Evolutionary conservation across 2,113 vertebrate species (phyloP).

Genomic region (Chaetops frenatus): DNA sequence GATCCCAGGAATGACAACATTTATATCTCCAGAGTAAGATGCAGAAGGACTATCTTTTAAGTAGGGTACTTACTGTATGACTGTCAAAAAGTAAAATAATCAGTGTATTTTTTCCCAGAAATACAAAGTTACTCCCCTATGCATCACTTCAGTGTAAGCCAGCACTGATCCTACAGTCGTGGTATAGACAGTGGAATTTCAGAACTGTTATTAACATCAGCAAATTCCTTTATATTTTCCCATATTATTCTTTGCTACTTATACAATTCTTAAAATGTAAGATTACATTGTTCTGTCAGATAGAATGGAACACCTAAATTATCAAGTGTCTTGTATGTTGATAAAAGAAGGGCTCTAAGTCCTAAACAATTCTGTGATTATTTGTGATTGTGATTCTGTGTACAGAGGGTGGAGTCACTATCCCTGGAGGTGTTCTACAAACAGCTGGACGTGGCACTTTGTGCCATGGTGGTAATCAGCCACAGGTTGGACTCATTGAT

Average conservation of each 20-base stretch:
- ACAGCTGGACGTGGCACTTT: rapidly evolving
- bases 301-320: rapidly evolving
- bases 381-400: too few species aligned
- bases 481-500: neutral
- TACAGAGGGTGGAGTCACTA: neutral
- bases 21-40: neutral
- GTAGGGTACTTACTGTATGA: neutral
- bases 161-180: neutral
- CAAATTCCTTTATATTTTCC: neutral
- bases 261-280: neutral
- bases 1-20: neutral
- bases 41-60: neutral
- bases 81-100: neutral
- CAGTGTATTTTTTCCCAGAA: neutral
- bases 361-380: neutral
- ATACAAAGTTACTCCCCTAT: neutral
- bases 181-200: neutral
- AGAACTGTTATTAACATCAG: neutral
- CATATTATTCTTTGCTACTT: neutral
- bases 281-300: neutral
- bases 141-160: neutral
- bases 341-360: neutral
- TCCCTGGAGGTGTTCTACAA: neutral
- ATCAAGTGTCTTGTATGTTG: neutral
- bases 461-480: rapidly evolving